A percentile compares a stretch with the other conserved stretches of the same genome.
Evolutionary conservation across 2,888 invertebrate genomes (phyloP).

Genomic region (Hirtodrosophila histrioides): DNA sequence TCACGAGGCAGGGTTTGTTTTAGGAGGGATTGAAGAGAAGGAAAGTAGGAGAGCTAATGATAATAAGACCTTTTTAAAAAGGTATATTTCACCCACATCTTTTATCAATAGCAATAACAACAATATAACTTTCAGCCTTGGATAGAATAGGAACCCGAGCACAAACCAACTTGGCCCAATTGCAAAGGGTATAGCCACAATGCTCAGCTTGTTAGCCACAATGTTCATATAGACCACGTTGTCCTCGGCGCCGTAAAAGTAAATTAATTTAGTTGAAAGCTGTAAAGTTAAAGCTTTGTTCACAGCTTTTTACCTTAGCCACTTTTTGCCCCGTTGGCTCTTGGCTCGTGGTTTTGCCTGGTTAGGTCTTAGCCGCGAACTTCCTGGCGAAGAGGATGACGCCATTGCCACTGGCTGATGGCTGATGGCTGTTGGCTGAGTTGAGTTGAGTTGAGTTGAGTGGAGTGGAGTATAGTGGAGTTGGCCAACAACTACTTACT

Average conservation of each 20-base stretch:
- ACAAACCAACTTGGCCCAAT: too few relatives aligned
- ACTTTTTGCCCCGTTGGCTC: slow-evolving; percentile 35
- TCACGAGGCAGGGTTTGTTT: too few relatives aligned
- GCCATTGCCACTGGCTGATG: slow-evolving; percentile 34
- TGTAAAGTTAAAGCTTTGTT: slow-evolving; percentile 82
- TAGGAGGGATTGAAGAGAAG: too few relatives aligned
- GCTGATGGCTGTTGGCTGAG: too few relatives aligned
- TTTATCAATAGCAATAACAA: too few relatives aligned
- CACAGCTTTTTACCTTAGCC: slow-evolving; percentile 65
- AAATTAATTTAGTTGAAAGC: slow-evolving; percentile 84
- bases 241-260: slow-evolving; percentile 74
- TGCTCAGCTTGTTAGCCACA: slow-evolving; percentile 48
- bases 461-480: too few relatives aligned
- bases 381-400: slow-evolving; percentile 36
- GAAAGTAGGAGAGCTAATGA: too few relatives aligned
- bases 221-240: slow-evolving; percentile 24
- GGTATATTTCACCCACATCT: too few relatives aligned
- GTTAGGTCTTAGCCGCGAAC: slow-evolving; percentile 47
- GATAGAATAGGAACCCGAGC: too few relatives aligned
- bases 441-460: too few relatives aligned
- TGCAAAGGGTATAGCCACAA: slow-evolving; percentile 16
- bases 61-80: too few relatives aligned
- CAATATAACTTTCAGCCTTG: too few relatives aligned
- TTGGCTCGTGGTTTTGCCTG: slow-evolving; percentile 11
- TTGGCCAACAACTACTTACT: background rate